phyloP scores from a whole-genome alignment of 1,140 invertebrate species.

The Cotesia chilonis region DNA sequence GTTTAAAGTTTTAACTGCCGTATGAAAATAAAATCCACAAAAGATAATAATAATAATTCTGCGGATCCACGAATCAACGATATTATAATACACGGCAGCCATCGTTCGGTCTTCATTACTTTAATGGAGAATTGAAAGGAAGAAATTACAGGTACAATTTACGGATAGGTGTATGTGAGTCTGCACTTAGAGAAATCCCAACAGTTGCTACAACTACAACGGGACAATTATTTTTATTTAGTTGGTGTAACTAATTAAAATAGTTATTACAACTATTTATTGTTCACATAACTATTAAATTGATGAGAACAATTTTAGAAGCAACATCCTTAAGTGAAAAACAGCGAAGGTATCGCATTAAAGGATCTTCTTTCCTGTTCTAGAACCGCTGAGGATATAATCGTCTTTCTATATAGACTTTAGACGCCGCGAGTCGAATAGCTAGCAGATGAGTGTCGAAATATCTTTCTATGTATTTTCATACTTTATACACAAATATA shows the following conservation, averaged over 20 bases:
- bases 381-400: conserved; percentile 1
- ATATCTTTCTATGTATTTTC: neutral
- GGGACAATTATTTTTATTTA: too few relatives aligned
- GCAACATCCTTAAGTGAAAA: neutral
- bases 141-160: too few relatives aligned
- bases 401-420: neutral
- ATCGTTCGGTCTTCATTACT: conserved; percentile 61
- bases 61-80: conserved; percentile 40
- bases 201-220: too few relatives aligned
- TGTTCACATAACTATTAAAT: too few relatives aligned
- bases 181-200: too few relatives aligned
- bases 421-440: conserved; percentile 2
- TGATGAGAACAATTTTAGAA: neutral
- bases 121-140: conserved; percentile 54
- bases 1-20: conserved; percentile 58
- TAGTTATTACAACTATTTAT: too few relatives aligned
- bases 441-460: neutral
- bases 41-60: conserved; percentile 39
- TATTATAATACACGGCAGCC: conserved; percentile 36
- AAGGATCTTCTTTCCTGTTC: conserved; percentile 7
- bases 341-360: conserved; percentile 10
- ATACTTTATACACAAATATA: too few relatives aligned
- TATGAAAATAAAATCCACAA: conserved; percentile 58
- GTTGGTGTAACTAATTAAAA: too few relatives aligned
- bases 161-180: conserved; percentile 35